A percentile compares a stretch with the other conserved stretches of the same genome.
These are phyloP conservation scores for Mus spretus DNA, from an alignment of 2,797 vertebrate species.

Conservation along the genomic window DNA sequence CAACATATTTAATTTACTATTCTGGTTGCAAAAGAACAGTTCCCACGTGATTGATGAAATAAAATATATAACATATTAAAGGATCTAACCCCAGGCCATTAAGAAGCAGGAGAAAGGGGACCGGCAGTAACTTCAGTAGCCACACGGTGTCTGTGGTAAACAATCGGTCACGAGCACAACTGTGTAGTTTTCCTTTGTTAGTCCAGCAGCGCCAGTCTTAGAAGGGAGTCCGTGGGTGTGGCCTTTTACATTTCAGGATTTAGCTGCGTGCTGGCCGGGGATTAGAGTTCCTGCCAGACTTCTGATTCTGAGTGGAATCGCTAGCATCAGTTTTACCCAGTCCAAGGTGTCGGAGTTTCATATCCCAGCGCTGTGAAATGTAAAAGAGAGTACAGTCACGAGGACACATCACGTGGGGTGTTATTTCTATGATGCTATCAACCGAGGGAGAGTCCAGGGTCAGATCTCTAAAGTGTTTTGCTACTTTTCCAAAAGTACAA, in stretches of 20 bases:
- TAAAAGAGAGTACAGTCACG: constrained; percentile 41
- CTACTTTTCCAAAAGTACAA: constrained; percentile 24
- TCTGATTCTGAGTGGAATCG: constrained; percentile 82
- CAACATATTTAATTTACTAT: constrained; percentile 82
- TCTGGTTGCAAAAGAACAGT: constrained; percentile 80
- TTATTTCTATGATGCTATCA: neutral
- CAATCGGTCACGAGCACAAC: constrained; percentile 94
- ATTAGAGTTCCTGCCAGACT: constrained; percentile 83
- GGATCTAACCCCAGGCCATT: constrained; percentile 87
- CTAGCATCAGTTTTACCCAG: constrained; percentile 88
- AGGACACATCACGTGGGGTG: neutral
- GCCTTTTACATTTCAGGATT: constrained; percentile 56
- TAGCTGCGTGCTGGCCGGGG: constrained; percentile 87
- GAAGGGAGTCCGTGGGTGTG: constrained; percentile 84
- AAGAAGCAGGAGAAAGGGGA: constrained; percentile 58
- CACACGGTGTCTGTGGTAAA: constrained; percentile 89
- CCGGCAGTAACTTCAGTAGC: constrained; percentile 92
- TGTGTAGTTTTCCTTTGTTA: constrained; percentile 96
- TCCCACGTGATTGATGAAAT: constrained; percentile 82
- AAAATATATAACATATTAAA: constrained; percentile 88
- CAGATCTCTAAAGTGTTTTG: neutral
- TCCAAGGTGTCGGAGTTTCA: constrained; percentile 89
- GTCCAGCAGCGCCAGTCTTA: constrained; percentile 88
- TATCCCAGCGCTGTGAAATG: constrained; percentile 91
- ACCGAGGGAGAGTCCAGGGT: neutral